phyloP scores from a whole-genome alignment of 2,888 invertebrate species.

The Pristionchus maxplancki region DNA sequence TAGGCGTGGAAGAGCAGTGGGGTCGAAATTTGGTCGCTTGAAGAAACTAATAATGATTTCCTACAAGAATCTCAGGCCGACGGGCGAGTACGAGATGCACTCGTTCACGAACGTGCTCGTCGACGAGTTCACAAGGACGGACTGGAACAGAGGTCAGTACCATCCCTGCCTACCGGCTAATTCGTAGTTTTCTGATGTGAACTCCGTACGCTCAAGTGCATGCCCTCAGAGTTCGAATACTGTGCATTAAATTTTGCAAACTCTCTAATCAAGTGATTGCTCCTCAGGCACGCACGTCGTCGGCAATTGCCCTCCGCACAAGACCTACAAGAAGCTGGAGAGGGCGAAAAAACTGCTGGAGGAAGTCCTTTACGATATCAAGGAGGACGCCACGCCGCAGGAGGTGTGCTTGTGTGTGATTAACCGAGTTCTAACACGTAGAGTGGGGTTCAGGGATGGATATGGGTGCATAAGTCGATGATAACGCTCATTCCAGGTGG shows the following conservation, averaged over 20 bases:
- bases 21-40: no score
- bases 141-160: background rate
- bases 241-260: no score
- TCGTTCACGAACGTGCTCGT: conserved; percentile 26
- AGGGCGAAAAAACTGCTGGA: background rate
- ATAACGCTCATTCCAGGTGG: background rate
- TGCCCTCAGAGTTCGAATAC: background rate
- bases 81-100: conserved; percentile 5
- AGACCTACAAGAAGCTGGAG: background rate
- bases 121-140: background rate
- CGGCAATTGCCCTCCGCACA: conserved; percentile 41
- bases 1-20: no score
- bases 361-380: background rate
- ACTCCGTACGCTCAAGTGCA: no score
- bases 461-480: background rate
- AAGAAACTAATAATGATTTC: no score
- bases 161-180: background rate
- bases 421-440: no score
- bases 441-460: no score
- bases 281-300: background rate
- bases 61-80: background rate
- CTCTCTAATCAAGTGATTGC: no score
- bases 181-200: no score
- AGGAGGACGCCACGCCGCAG: background rate
- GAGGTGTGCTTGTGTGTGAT: background rate